These are phyloP conservation scores for Nephrotoma flavescens DNA, from an alignment of 2,888 invertebrate species.

Conservation along the genomic window DNA sequence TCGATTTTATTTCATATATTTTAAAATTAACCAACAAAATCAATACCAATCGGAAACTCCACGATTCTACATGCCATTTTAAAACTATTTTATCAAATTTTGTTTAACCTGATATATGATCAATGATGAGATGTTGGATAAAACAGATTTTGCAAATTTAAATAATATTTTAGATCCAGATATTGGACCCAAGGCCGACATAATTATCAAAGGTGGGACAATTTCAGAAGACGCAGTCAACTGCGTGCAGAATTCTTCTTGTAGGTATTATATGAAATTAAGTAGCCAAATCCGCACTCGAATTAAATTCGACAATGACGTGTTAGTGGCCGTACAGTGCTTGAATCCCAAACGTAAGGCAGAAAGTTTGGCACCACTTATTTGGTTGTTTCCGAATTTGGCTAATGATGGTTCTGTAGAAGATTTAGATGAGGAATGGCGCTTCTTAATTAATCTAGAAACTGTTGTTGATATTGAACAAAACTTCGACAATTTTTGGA, in stretches of 20 bases:
- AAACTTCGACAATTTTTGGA: slow-evolving; percentile 6
- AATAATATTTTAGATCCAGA: no score
- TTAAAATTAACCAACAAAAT: no score
- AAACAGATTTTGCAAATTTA: no score
- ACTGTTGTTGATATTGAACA: background rate
- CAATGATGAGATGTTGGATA: no score
- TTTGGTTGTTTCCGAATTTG: slow-evolving; percentile 7
- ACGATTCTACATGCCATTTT: no score
- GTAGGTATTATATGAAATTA: slow-evolving; percentile 7
- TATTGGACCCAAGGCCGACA: no score
- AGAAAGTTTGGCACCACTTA: background rate
- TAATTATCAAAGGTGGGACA: no score
- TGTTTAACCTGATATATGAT: no score
- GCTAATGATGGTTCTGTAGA: slow-evolving; percentile 5
- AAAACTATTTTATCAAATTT: no score
- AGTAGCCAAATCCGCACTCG: slow-evolving; percentile 5
- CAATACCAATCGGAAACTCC: no score
- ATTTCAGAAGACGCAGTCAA: no score
- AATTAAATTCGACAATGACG: slow-evolving; percentile 6
- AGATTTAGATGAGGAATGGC: slow-evolving; percentile 9
- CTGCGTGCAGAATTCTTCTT: background rate
- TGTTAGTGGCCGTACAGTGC: slow-evolving; percentile 4
- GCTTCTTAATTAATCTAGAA: slow-evolving; percentile 5
- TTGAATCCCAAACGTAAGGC: background rate
- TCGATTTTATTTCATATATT: no score